Conservation (phyloP, 2,113 vertebrate genomes). For the Podilymbus podiceps region DNA sequence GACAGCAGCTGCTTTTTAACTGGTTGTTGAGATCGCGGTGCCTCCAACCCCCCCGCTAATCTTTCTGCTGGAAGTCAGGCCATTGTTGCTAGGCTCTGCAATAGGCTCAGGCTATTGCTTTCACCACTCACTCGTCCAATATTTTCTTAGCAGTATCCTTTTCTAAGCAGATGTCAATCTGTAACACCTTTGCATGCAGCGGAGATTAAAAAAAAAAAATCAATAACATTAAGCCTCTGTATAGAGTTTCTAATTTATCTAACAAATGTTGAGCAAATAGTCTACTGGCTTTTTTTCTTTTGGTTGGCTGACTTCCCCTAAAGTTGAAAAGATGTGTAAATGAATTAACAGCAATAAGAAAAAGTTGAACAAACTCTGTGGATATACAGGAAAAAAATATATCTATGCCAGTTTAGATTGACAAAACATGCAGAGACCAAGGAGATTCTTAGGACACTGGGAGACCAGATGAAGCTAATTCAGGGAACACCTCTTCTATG, state of each 20-base stretch:
- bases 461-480: not conserved
- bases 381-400: accelerated
- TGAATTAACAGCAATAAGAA: not conserved
- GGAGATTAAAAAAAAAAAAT: not conserved
- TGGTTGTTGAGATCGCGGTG: not conserved
- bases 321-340: not conserved
- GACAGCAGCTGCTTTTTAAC: not conserved
- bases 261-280: not conserved
- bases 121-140: not conserved
- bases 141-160: not conserved
- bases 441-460: accelerated
- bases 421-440: not conserved
- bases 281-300: not conserved
- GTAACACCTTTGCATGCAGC: not conserved
- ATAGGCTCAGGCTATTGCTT: not conserved
- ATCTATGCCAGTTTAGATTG: not conserved
- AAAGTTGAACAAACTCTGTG: not conserved
- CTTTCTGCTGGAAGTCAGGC: not conserved
- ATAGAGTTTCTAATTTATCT: not conserved
- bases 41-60: not conserved
- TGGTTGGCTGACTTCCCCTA: not conserved
- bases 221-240: not conserved
- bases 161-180: not conserved
- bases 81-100: not conserved
- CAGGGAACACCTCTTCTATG: not conserved